These are phyloP conservation scores for Nymphicus hollandicus DNA, from an alignment of 2,113 vertebrate genomes.

Conservation along the genomic window DNA sequence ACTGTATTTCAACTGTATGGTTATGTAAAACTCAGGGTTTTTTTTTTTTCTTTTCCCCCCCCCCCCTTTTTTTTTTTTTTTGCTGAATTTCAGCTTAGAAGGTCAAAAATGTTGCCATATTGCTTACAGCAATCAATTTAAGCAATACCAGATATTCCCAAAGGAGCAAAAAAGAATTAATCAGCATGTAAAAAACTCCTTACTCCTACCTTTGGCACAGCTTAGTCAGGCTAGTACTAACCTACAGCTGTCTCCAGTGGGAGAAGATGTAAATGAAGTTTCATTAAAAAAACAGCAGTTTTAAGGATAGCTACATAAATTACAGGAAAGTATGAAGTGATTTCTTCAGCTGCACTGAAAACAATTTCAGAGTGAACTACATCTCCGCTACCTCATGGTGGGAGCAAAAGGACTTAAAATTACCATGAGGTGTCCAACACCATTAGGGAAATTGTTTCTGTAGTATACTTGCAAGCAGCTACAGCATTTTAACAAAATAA, in stretches of 20 bases:
- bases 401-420: not conserved
- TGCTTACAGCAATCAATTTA: conserved; percentile 74
- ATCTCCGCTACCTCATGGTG: not conserved
- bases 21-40: not conserved
- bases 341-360: conserved; percentile 5
- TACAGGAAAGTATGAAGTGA: not conserved
- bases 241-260: conserved; percentile 70
- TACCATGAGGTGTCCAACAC: not conserved
- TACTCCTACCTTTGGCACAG: conserved; percentile 71
- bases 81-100: conserved; percentile 65
- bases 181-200: conserved; percentile 72
- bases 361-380: not conserved
- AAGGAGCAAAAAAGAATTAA: conserved; percentile 67
- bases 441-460: not conserved
- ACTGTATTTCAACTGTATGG: not conserved
- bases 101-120: conserved; percentile 69
- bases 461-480: not conserved
- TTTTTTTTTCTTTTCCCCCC: not conserved
- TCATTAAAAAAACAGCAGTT: conserved; percentile 59
- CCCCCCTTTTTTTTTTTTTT: not conserved
- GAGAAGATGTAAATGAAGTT: conserved; percentile 70
- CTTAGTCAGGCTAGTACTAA: conserved; percentile 71
- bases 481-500: not conserved
- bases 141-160: conserved; percentile 70
- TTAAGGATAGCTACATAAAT: conserved; percentile 59